These are phyloP conservation scores for Ornithorhynchus anatinus DNA, from an alignment of 2,113 vertebrate genomes.

Conservation along the genomic window DNA sequence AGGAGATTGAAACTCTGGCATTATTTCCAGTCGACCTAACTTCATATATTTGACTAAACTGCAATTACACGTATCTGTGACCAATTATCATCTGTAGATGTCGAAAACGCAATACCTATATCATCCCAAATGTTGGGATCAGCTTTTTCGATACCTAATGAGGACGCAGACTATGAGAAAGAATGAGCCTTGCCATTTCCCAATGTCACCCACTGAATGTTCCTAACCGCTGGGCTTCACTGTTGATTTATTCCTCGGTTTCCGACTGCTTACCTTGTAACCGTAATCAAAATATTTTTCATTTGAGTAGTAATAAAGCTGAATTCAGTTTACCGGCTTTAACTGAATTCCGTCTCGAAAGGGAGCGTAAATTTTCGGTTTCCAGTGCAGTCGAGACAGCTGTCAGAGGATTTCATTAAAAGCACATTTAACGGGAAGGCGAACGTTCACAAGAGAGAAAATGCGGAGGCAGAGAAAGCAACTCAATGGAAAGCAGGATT, in stretches of 20 bases:
- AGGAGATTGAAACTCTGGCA: too few relatives aligned
- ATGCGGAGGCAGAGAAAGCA: background rate
- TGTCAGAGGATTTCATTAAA: slow-evolving; percentile 27
- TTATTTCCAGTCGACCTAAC: too few relatives aligned
- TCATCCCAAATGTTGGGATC: fast-evolving
- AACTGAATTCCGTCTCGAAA: slow-evolving; percentile 29
- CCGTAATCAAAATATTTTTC: slow-evolving; percentile 12
- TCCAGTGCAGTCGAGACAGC: background rate
- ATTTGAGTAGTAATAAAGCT: slow-evolving; percentile 6
- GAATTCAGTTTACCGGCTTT: slow-evolving; percentile 25
- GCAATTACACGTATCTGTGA: fast-evolving
- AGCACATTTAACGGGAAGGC: slow-evolving; percentile 26
- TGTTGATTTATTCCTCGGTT: background rate
- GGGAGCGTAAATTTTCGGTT: slow-evolving; percentile 29
- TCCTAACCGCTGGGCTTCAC: fast-evolving
- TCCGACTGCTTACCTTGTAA: background rate
- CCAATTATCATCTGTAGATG: fast-evolving
- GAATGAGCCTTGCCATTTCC: fast-evolving
- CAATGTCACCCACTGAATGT: fast-evolving
- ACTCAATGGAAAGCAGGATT: fast-evolving
- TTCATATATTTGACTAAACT: fast-evolving
- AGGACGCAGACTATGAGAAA: fast-evolving
- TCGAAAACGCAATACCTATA: fast-evolving
- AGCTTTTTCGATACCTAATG: fast-evolving
- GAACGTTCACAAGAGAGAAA: background rate